Evolutionary conservation across 2,797 vertebrate genomes (phyloP).

Genomic region (Naso thynnoides): DNA sequence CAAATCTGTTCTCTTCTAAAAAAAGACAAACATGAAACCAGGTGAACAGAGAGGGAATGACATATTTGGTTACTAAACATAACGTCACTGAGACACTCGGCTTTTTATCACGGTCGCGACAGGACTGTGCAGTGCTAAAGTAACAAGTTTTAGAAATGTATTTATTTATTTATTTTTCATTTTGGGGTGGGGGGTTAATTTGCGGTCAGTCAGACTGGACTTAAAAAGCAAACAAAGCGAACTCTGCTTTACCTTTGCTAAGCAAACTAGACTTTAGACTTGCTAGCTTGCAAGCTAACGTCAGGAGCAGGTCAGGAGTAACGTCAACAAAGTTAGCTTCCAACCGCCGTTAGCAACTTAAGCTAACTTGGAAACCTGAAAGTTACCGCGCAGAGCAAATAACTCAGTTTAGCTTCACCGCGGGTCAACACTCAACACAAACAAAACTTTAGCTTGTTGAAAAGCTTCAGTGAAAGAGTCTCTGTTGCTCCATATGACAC

Average conservation of each 20-base stretch:
- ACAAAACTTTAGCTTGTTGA: neutral
- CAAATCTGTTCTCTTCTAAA: neutral
- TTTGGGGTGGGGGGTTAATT: no score
- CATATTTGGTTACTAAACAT: neutral
- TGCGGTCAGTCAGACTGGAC: no score
- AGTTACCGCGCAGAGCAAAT: rapidly evolving
- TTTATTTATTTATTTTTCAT: no score
- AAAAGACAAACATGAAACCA: neutral
- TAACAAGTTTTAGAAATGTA: no score
- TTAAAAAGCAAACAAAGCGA: neutral
- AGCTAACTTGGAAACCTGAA: neutral
- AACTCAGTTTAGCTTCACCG: neutral
- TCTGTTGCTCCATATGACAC: neutral
- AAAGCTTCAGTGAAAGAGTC: slow-evolving; percentile 15
- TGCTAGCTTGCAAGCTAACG: slow-evolving; percentile 62
- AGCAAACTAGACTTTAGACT: slow-evolving; percentile 18
- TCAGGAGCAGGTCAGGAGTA: slow-evolving; percentile 41
- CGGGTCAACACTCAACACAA: neutral
- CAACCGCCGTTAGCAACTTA: neutral
- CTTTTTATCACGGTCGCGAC: neutral
- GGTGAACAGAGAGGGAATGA: neutral
- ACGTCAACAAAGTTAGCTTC: neutral
- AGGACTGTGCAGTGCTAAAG: slow-evolving; percentile 31
- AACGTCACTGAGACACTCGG: no score
- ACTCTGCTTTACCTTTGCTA: neutral